These are phyloP conservation scores for Dufourea novaeangliae DNA, from an alignment of 1,140 invertebrate genomes.

Conservation along the genomic window DNA sequence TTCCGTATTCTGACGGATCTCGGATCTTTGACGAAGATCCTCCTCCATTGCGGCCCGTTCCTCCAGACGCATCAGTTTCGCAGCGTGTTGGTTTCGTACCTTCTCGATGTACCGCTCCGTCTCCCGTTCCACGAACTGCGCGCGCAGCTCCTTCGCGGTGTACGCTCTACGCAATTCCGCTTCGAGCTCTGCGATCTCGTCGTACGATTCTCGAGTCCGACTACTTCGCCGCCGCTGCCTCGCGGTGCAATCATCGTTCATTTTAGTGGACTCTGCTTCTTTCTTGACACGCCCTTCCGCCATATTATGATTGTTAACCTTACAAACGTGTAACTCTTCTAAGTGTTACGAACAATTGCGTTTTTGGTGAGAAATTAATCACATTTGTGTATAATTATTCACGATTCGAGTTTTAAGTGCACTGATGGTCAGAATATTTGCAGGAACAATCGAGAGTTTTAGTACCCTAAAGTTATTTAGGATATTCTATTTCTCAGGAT, in stretches of 20 bases:
- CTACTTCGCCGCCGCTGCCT: neutral
- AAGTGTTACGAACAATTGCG: too few relatives aligned
- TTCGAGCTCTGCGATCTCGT: constrained; percentile 63
- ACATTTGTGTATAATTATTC: too few relatives aligned
- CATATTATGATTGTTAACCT: neutral
- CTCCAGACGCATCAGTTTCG: constrained; percentile 30
- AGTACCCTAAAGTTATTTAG: too few relatives aligned
- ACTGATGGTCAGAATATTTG: too few relatives aligned
- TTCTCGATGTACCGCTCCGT: constrained; percentile 51
- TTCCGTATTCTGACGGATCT: neutral
- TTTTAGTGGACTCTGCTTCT: neutral
- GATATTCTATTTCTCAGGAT: too few relatives aligned
- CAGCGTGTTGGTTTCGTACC: constrained; percentile 48
- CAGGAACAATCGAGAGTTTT: too few relatives aligned
- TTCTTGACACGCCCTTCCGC: too few relatives aligned
- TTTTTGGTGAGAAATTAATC: too few relatives aligned
- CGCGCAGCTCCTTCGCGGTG: constrained; percentile 63
- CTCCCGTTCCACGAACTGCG: constrained; percentile 67
- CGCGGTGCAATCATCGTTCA: neutral
- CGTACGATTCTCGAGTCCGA: constrained; percentile 48
- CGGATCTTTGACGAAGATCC: neutral
- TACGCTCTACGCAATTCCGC: constrained; percentile 72
- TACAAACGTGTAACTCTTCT: neutral
- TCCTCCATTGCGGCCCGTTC: constrained; percentile 28
- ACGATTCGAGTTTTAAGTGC: too few relatives aligned